These are phyloP conservation scores for Tachycineta bicolor DNA, from an alignment of 2,113 vertebrate genomes.

Conservation along the genomic window DNA sequence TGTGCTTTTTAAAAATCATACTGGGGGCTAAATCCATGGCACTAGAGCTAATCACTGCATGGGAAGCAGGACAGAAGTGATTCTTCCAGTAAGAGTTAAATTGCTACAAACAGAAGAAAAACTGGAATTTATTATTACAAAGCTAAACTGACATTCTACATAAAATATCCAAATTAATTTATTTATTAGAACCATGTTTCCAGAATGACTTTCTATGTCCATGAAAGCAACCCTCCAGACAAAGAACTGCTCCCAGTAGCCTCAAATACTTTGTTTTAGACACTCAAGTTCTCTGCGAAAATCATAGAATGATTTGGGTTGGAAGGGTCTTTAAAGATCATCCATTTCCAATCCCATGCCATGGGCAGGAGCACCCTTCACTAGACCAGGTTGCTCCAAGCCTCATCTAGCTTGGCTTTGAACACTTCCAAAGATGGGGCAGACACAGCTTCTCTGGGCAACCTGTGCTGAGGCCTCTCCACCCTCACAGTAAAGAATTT, in stretches of 20 bases:
- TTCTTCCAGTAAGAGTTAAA: constrained; percentile 2
- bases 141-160: not conserved
- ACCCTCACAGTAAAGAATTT: not conserved
- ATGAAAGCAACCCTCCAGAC: not conserved
- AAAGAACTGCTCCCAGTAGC: not conserved
- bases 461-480: not conserved
- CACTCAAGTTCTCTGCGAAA: not conserved
- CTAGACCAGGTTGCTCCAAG: not conserved
- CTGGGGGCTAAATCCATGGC: not conserved
- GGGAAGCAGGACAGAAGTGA: not conserved
- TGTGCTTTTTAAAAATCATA: not conserved
- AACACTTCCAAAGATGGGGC: not conserved
- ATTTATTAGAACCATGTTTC: constrained; percentile 20
- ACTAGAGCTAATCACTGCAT: not conserved
- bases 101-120: not conserved
- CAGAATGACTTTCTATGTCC: not conserved
- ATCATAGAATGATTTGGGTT: not conserved
- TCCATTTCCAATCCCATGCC: not conserved
- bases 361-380: not conserved
- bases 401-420: not conserved
- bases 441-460: not conserved
- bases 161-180: constrained; percentile 11
- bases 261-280: not conserved
- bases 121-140: not conserved
- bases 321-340: not conserved